Evolutionary conservation across 2,797 vertebrate species (phyloP), one percentile per base, ranked within the genome.

Genomic region (Bucorvus abyssinicus): DNA sequence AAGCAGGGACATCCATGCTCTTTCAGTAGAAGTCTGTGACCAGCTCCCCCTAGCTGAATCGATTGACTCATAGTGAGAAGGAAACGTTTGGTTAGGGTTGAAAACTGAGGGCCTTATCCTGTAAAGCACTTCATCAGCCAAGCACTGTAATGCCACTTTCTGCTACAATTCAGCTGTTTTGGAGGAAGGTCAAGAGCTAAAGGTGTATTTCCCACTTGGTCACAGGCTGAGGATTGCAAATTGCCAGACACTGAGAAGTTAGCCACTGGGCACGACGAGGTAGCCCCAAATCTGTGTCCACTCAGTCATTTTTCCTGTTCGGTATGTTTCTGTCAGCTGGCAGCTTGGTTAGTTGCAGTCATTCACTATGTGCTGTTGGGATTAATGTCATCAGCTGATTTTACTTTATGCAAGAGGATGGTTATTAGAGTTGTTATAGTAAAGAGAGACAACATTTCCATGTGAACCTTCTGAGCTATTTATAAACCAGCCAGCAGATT

Each of bases 1-100:
- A 64, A 61, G 26, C 24, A 52, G 26, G 36, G 53, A 34, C 0
- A 4, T 42, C 14, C 6, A 0, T 52, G 4, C 5, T 61, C 17
- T 61, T 80, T 74, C 30, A 6, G 2, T 18, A 73, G 15, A 79
- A 76, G 12, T 40, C 44, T 55, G 8, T 59, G 40, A 52, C 11
- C 5, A 47, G 22, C 26, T 84, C 53, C 3, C 5, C 36, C 6
- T 71, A 60, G 4, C 56, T 77, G 34, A 42, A 90, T 23, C 7
- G 64, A 2, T 36, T 80, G 44, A 34, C 12, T 63, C 12, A 10
- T 55, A 68, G 26, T 12, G 47, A 29, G 21, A 90, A 84, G 59
- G 5, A 77, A 61, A 42, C 57, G 4, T 47, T 84, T 75, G 47
- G 2, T 88, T 56, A 45, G 50, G 26, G 23, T 88, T 17, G 27